Evolutionary conservation across 2,888 invertebrate species (phyloP).

Genomic region (Diachrysia chrysitis): DNA sequence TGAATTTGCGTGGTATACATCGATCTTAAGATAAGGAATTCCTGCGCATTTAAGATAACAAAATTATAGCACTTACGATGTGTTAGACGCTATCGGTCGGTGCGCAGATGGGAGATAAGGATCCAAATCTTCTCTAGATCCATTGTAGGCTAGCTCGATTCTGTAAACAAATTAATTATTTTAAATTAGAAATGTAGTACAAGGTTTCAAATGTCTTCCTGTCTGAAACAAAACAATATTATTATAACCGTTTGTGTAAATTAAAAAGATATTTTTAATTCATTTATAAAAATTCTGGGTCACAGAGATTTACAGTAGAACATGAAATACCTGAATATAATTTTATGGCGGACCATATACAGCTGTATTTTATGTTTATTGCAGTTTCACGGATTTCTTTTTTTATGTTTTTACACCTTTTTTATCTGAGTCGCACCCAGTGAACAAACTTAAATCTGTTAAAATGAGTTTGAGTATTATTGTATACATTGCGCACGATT

Average conservation of each 20-base stretch:
- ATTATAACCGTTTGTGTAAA: background rate
- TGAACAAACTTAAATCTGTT: background rate
- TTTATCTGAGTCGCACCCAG: background rate
- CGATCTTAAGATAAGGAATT: too few species aligned
- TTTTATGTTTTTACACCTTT: background rate
- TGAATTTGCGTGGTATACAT: too few species aligned
- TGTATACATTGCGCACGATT: too few species aligned
- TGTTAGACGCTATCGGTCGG: constrained; percentile 80
- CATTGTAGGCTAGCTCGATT: constrained; percentile 84
- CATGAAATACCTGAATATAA: background rate
- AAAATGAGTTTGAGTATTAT: too few species aligned
- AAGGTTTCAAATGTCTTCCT: constrained; percentile 17
- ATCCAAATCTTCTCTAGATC: constrained; percentile 84
- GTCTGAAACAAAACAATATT: background rate
- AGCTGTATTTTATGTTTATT: background rate
- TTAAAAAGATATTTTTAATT: background rate
- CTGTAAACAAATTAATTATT: constrained; percentile 67
- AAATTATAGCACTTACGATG: constrained; percentile 76
- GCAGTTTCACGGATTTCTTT: background rate
- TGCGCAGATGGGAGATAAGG: constrained; percentile 83
- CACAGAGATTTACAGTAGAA: too few species aligned
- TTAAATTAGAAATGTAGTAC: constrained; percentile 19
- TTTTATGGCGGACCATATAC: background rate
- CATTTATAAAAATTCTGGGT: background rate
- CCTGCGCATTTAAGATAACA: background rate